Evolutionary conservation across 2,888 invertebrate genomes (phyloP).

Genomic region (Cacoxenus indagator): DNA sequence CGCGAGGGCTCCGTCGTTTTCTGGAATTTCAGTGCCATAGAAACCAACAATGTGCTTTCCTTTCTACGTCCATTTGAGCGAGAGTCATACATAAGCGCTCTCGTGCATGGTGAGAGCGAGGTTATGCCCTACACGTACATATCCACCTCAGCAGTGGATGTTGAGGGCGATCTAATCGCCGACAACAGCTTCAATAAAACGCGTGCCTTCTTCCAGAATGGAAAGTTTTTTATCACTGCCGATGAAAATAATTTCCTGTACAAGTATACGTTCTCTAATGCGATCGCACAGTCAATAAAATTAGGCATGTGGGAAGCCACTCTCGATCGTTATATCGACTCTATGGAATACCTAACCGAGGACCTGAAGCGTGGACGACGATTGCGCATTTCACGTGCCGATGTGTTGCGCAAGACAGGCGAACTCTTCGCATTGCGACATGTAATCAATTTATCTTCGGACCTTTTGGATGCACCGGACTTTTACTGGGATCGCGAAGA

Average conservation of each 20-base stretch:
- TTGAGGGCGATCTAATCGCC: constrained; percentile 69
- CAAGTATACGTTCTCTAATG: constrained; percentile 95
- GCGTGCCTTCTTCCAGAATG: constrained; percentile 65
- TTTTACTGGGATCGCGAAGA: constrained; percentile 98
- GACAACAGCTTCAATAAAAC: constrained; percentile 64
- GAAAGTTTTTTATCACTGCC: constrained; percentile 65
- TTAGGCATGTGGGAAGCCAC: constrained; percentile 94
- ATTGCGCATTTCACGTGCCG: constrained; percentile 74
- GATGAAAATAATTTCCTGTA: constrained; percentile 79
- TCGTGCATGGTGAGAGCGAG: constrained; percentile 86
- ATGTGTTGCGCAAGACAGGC: constrained; percentile 84
- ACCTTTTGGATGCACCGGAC: constrained; percentile 94
- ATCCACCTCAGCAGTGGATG: constrained; percentile 51
- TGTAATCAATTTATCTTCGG: constrained; percentile 92
- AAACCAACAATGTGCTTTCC: constrained; percentile 81
- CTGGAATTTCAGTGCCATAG: constrained; percentile 90
- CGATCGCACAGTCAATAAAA: constrained; percentile 93
- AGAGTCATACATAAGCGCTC: constrained; percentile 77
- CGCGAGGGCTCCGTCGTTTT: constrained; percentile 91
- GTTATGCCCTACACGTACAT: constrained; percentile 84
- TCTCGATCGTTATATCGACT: constrained; percentile 85
- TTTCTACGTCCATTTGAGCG: constrained; percentile 80
- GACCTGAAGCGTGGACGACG: constrained; percentile 83
- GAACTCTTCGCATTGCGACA: constrained; percentile 91
- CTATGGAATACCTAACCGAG: constrained; percentile 85